phyloP scores from a whole-genome alignment of 1,140 invertebrate species.

The Steinernema feltiae region DNA sequence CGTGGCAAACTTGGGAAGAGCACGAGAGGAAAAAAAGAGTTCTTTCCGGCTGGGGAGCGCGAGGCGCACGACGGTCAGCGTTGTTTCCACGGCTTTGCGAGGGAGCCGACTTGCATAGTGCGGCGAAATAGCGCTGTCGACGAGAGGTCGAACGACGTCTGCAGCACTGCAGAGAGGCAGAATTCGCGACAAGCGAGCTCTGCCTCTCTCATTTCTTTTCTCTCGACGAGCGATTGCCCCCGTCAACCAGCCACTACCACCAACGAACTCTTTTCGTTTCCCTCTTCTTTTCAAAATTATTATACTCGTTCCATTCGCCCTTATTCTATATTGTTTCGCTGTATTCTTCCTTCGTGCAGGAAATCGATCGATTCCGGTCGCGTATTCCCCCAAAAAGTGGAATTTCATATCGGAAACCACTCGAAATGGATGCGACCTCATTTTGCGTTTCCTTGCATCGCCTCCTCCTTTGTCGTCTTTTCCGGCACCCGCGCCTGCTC shows the following conservation, averaged over 20 bases:
- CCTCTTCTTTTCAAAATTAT: not conserved
- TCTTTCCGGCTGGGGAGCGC: not conserved
- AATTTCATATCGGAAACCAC: no score
- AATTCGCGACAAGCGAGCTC: constrained; percentile 10
- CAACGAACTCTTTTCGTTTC: constrained; percentile 5
- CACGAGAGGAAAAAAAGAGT: not conserved
- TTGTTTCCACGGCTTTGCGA: not conserved
- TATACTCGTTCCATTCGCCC: not conserved
- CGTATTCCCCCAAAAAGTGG: no score
- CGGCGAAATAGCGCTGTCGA: not conserved
- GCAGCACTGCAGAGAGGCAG: not conserved
- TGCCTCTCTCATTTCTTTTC: constrained; percentile 15
- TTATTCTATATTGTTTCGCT: not conserved
- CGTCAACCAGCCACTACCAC: not conserved
- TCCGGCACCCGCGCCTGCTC: no score
- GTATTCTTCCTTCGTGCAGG: not conserved
- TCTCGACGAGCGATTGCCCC: constrained; percentile 14
- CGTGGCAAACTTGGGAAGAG: not conserved
- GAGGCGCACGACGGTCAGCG: not conserved
- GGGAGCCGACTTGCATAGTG: not conserved
- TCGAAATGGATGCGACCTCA: no score
- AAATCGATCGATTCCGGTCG: no score
- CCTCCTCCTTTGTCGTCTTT: no score
- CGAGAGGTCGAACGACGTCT: not conserved
- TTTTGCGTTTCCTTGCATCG: no score